A percentile compares a stretch with the other conserved stretches of the same genome.
phyloP scores from a whole-genome alignment of 2,888 invertebrate genomes.

The Acanthosepion lycidas region DNA sequence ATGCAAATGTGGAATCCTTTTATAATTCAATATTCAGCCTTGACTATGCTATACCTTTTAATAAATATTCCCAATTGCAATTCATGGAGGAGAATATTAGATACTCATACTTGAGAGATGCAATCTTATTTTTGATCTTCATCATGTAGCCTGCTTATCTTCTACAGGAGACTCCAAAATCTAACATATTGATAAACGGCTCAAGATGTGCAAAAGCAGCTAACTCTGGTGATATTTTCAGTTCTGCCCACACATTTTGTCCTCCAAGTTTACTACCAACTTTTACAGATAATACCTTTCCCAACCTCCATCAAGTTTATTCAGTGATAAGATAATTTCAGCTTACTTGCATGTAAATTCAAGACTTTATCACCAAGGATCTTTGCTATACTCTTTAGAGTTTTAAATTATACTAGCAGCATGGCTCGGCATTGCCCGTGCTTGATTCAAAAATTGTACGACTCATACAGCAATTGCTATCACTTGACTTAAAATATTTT shows the following conservation, averaged over 20 bases:
- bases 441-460: too few relatives aligned
- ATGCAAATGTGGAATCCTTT: too few relatives aligned
- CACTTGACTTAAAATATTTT: too few relatives aligned
- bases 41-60: neutral
- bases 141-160: neutral
- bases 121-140: neutral
- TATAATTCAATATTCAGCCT: neutral
- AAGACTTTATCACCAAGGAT: neutral
- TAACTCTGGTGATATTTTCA: neutral
- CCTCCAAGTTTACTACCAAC: neutral
- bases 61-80: neutral
- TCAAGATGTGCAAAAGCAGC: neutral
- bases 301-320: neutral
- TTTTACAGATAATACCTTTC: neutral
- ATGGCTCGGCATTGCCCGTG: too few relatives aligned
- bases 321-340: neutral
- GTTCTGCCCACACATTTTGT: neutral
- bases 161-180: neutral
- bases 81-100: neutral
- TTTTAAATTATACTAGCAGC: neutral
- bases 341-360: neutral
- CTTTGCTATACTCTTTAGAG: neutral
- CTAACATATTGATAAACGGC: neutral
- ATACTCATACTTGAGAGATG: neutral
- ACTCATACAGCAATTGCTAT: too few relatives aligned